phyloP scores from a whole-genome alignment of 1,140 invertebrate species.

The Neodiprion pinetum region DNA sequence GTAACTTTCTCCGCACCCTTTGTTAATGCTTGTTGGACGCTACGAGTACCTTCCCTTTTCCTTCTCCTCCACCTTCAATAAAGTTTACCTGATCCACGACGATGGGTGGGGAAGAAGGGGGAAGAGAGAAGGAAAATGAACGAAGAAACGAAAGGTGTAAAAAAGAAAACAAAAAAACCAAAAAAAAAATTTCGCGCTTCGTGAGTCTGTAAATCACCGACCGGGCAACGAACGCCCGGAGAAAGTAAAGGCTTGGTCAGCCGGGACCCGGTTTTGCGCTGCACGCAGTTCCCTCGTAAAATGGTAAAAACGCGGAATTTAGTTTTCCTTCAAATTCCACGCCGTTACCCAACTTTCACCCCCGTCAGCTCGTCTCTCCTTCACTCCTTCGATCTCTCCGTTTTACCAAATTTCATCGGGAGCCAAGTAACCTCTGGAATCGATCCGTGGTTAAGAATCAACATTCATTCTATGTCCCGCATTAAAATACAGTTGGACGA shows the following conservation, averaged over 20 bases:
- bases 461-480: no score
- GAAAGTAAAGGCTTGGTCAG: conserved; percentile 52
- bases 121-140: conserved; percentile 20
- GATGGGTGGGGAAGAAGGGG: conserved; percentile 26
- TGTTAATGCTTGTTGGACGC: conserved; percentile 33
- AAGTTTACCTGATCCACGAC: conserved; percentile 42
- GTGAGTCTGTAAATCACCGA: conserved; percentile 42
- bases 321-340: conserved; percentile 1
- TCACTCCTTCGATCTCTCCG: no score
- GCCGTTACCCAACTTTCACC: background rate
- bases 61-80: conserved; percentile 33
- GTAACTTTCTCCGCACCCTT: conserved; percentile 54
- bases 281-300: background rate
- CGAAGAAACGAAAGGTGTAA: background rate
- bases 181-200: conserved; percentile 2
- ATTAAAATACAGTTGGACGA: no score
- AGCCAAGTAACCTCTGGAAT: no score
- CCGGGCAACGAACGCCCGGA: conserved; percentile 26
- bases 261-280: background rate
- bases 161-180: conserved; percentile 12
- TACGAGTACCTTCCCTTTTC: background rate
- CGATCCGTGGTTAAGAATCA: no score
- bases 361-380: background rate
- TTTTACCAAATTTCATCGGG: no score
- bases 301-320: background rate